These are phyloP conservation scores for Oxyteleia sp. DNA, from an alignment of 2,888 invertebrate genomes.

Conservation along the genomic window DNA sequence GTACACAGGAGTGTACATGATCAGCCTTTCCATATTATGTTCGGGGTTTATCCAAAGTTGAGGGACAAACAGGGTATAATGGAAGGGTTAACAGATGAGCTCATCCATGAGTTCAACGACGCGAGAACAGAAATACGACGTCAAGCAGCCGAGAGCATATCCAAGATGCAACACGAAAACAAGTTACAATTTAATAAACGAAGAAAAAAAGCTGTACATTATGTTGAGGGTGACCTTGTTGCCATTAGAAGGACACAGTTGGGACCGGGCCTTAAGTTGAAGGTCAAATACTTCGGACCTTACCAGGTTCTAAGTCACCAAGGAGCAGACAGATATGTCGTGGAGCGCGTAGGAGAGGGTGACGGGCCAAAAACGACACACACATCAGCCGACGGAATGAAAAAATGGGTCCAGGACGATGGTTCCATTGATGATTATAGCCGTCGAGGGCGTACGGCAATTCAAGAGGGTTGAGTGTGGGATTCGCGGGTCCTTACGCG, in stretches of 20 bases:
- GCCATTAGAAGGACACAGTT: slow-evolving; percentile 63
- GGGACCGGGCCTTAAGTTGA: slow-evolving; percentile 57
- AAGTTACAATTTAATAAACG: background rate
- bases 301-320: slow-evolving; percentile 52
- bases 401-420: background rate
- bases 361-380: background rate
- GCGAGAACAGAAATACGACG: background rate
- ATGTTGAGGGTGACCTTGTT: slow-evolving; percentile 33
- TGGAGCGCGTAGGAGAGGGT: background rate
- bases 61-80: background rate
- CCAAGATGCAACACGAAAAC: slow-evolving; percentile 21
- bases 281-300: slow-evolving; percentile 62
- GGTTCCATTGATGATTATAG: background rate
- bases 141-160: background rate
- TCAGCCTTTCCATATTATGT: background rate
- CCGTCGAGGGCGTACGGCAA: background rate
- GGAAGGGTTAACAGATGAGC: background rate
- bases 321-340: background rate
- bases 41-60: background rate
- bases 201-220: background rate
- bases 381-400: background rate
- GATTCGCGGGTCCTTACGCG: background rate
- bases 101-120: background rate
- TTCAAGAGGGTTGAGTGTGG: background rate
- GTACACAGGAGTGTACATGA: background rate